Evolutionary conservation across 2,888 invertebrate genomes (phyloP).

Genomic region (Drosophila monieri): DNA sequence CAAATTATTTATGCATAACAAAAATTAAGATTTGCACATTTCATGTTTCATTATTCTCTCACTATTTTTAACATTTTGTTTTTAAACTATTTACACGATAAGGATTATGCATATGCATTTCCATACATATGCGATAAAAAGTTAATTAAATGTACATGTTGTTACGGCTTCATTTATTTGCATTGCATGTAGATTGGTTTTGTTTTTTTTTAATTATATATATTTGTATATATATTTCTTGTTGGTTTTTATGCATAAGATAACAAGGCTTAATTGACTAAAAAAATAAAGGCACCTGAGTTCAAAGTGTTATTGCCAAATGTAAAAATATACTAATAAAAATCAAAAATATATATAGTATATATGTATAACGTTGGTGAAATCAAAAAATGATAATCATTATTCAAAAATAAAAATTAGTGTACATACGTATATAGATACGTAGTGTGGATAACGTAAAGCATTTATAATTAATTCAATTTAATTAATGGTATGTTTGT

Average conservation of each 20-base stretch:
- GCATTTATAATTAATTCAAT: constrained; percentile 60
- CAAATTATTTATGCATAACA: constrained; percentile 69
- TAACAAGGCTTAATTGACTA: constrained; percentile 82
- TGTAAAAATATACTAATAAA: constrained; percentile 48
- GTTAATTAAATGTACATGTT: constrained; percentile 65
- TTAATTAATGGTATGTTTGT: constrained; percentile 74
- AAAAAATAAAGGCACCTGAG: constrained; percentile 82
- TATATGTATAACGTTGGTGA: constrained; percentile 19
- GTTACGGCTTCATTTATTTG: constrained; percentile 49
- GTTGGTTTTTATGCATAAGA: constrained; percentile 68
- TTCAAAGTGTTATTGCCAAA: constrained; percentile 77
- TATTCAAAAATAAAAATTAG: constrained; percentile 13
- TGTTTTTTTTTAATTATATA: background rate
- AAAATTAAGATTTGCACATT: constrained; percentile 52
- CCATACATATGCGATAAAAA: constrained; percentile 31
- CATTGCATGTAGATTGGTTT: background rate
- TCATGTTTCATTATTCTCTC: constrained; percentile 27
- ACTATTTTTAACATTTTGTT: constrained; percentile 1
- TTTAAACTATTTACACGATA: constrained; percentile 36
- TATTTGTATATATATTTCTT: constrained; percentile 40
- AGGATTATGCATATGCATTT: constrained; percentile 31
- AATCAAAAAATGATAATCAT: constrained; percentile 37
- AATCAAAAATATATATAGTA: constrained; percentile 41
- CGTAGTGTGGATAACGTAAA: constrained; percentile 31
- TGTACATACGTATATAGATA: constrained; percentile 9